Base-by-base conservation (phyloP, 1,140 invertebrate species). In the Chironomus striatipennis region DNA sequence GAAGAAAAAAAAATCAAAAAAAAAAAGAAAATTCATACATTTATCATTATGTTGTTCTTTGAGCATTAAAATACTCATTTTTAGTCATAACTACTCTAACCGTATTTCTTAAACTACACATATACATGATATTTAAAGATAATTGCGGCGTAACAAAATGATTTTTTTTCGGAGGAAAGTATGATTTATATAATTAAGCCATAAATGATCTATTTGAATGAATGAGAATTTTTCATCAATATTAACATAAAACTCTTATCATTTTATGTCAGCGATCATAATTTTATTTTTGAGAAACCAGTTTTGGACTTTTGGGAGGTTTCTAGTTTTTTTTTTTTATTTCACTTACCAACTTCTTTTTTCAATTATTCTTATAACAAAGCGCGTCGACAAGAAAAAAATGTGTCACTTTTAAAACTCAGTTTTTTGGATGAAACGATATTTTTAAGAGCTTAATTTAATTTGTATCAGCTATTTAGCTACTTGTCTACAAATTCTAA, bases 341-440 rank as follows among this genome's bases (percentile, higher is more conserved):
- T 34, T 57, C 47, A 20, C 65, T 70, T 21, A 70, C 65, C 65
- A 70, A 21, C 20, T 70, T 20, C 65, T 70, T 70, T 67, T 70
- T 21, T 70, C 47, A 57, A 57, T 70, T 70, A 70, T 8, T 70
- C 17, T 18, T 17, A 34, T 70, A 20, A 70, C 65, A 70, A 70
- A 70, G 65, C 65, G 65, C 65, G 65, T 70, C 65, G 65, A 70
- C n/a, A n/a, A 57, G 47, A 57, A 57, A n/a, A 70, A 70, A 20
- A 21, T 70, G 65, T 70, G 65, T 70, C 65, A 70, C n/a, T 70
- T 70, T 70, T 70, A 18, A 70, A 70, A 18, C 18, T 70, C 20
- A 70, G 15, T 70, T 70, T 70, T 70, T 70, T 18, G 7, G 8
- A 20, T 21, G 5, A 70, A 70, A 18, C 10, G 17, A 18, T 20